Evolutionary conservation across 2,888 invertebrate genomes (phyloP), one percentile per base, ranked within the genome.

Genomic region (Callosobruchus maculatus): DNA sequence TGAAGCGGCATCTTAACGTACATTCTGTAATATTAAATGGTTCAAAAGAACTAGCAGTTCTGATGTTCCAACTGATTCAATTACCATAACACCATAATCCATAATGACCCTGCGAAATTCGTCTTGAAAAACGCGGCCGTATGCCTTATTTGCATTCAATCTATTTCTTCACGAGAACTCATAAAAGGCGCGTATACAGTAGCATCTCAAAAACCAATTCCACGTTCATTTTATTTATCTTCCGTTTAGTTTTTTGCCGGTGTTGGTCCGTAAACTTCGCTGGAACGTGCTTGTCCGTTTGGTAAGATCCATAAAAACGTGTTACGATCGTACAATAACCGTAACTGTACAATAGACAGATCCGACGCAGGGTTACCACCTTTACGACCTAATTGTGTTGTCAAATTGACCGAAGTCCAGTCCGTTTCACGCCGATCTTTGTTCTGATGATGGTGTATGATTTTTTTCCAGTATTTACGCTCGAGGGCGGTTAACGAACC

Each of bases 311-410:
- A 85, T 85, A 85, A 86, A 85, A 71, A 85, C 49, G 84, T 82
- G 84, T 86, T 86, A 86, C 85, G 86, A 85, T 83, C 85, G 78
- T 82, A 84, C 83, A 85, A 86, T 84, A 85, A 84, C 85, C 85
- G 85, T 86, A 85, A 85, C 86, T 83, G 83, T 83, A 84, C 83
- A 84, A 83, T 83, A 85, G 84, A 84, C 85, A 85, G 84, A 84
- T 83, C 83, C 84, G 83, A 83, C 83, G 83, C 83, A 83, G 83
- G 84, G 84, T 83, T 83, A 83, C 84, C 82, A 84, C 81, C 83
- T 85, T 85, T 85, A 85, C 83, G 84, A 83, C 83, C 84, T 86
- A 86, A 86, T 85, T 86, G 85, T 86, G 84, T 84, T 84, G 85
- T 85, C 85, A 85, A 84, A 86, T 84, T 83, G 82, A 80, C 81